These are phyloP conservation scores for Mamestra configurata DNA, from an alignment of 1,140 invertebrate genomes.

Conservation along the genomic window DNA sequence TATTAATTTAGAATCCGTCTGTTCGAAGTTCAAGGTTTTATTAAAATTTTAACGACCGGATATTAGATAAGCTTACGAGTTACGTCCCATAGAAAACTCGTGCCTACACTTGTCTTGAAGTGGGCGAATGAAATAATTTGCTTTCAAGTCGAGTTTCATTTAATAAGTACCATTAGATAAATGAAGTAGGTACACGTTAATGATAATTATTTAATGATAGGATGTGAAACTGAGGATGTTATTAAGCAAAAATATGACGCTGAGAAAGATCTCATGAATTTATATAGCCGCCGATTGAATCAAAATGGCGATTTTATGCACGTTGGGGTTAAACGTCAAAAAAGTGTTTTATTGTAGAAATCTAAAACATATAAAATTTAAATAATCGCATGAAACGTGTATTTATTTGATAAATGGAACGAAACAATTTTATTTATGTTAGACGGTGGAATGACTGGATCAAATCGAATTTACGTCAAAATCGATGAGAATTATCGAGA, in stretches of 20 bases:
- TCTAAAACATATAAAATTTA: not conserved
- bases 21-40: slow-evolving; percentile 38
- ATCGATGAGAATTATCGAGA: slow-evolving; percentile 10
- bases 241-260: slow-evolving; percentile 25
- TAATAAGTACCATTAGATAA: slow-evolving; percentile 42
- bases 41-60: slow-evolving; percentile 16
- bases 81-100: slow-evolving; percentile 7
- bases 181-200: slow-evolving; percentile 31
- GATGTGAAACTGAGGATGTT: slow-evolving; percentile 45
- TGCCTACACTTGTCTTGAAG: not conserved
- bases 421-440: slow-evolving; percentile 25
- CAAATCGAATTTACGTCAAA: slow-evolving; percentile 21
- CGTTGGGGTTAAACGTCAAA: slow-evolving; percentile 2
- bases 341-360: slow-evolving; percentile 11
- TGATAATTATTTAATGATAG: slow-evolving; percentile 46
- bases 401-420: slow-evolving; percentile 20
- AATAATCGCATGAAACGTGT: not conserved
- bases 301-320: not conserved
- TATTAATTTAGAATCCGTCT: not conserved
- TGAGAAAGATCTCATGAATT: slow-evolving; percentile 2
- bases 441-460: slow-evolving; percentile 1
- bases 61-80: slow-evolving; percentile 36
- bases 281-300: not conserved
- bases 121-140: slow-evolving; percentile 44
- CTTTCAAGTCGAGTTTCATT: slow-evolving; percentile 41